Evolutionary conservation across 2,113 vertebrate species (phyloP).

Genomic region (Trematomus loennbergii): DNA sequence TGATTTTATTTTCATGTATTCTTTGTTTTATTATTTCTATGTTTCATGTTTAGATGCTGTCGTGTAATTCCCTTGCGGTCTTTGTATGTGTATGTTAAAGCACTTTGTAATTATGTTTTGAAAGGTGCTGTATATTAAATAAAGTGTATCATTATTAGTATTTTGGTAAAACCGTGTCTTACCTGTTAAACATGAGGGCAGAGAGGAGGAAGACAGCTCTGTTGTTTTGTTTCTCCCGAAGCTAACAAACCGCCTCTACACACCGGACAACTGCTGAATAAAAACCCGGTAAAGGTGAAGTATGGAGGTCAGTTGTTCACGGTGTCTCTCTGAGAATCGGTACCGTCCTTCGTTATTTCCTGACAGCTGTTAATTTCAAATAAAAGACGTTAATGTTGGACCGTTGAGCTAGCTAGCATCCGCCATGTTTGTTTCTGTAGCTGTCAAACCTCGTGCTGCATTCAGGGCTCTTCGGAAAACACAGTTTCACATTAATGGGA

Average conservation of each 20-base stretch:
- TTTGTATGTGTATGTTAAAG: too few species aligned
- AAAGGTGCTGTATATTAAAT: too few species aligned
- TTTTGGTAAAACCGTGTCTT: slow-evolving; percentile 3
- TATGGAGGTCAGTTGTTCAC: not conserved
- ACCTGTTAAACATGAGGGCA: slow-evolving; percentile 61
- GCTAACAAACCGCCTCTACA: not conserved
- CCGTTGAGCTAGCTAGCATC: slow-evolving; percentile 34
- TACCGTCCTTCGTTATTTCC: not conserved
- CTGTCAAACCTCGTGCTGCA: slow-evolving; percentile 66
- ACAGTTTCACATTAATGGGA: not conserved
- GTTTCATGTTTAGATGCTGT: too few species aligned
- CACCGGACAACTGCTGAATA: not conserved
- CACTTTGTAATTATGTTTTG: too few species aligned
- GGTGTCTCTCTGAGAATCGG: not conserved
- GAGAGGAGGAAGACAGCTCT: slow-evolving; percentile 5
- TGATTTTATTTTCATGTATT: too few species aligned
- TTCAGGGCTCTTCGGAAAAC: slow-evolving; percentile 56
- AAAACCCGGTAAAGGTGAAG: too few species aligned
- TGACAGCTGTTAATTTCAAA: slow-evolving; percentile 31
- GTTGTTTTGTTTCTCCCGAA: slow-evolving; percentile 8
- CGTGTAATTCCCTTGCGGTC: too few species aligned
- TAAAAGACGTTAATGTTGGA: slow-evolving; percentile 1
- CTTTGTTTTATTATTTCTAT: too few species aligned
- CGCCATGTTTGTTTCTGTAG: slow-evolving; percentile 79
- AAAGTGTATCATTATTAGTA: too few species aligned